These are phyloP conservation scores for Strongylocentrotus purpuratus DNA, from an alignment of 35 echinoderm and acorn worm genomes.

Conservation along the genomic window DNA sequence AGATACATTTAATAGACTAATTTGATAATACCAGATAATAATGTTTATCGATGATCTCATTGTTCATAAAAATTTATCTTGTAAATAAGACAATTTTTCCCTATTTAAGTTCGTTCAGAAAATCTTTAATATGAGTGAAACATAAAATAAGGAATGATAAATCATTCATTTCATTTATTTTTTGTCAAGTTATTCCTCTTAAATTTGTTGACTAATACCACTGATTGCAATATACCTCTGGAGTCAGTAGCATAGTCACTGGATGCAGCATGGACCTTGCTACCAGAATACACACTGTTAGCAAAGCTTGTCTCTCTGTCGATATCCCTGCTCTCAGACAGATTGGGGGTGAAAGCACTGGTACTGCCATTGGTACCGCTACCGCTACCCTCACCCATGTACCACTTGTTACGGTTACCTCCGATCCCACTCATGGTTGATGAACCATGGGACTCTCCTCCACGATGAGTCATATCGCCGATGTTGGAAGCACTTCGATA, in stretches of 20 bases:
- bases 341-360: slow-evolving; percentile 37
- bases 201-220: background rate
- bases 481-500: slow-evolving; percentile 33
- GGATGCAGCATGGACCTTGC: background rate
- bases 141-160: background rate
- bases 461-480: slow-evolving; percentile 5
- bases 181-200: background rate
- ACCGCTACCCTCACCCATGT: background rate
- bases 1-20: background rate
- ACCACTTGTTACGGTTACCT: background rate
- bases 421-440: slow-evolving; percentile 3
- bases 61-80: background rate
- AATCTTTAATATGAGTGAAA: background rate
- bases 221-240: background rate
- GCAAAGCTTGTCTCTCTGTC: slow-evolving; percentile 50
- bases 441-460: background rate
- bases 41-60: background rate
- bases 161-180: background rate
- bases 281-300: slow-evolving; percentile 35
- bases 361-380: background rate
- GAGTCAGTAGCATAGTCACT: background rate
- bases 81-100: background rate
- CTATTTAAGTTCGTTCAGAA: background rate
- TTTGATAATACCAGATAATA: background rate
- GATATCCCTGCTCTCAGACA: background rate